Base-by-base conservation (phyloP, 2,888 invertebrate species). In the Noctua pronuba region DNA sequence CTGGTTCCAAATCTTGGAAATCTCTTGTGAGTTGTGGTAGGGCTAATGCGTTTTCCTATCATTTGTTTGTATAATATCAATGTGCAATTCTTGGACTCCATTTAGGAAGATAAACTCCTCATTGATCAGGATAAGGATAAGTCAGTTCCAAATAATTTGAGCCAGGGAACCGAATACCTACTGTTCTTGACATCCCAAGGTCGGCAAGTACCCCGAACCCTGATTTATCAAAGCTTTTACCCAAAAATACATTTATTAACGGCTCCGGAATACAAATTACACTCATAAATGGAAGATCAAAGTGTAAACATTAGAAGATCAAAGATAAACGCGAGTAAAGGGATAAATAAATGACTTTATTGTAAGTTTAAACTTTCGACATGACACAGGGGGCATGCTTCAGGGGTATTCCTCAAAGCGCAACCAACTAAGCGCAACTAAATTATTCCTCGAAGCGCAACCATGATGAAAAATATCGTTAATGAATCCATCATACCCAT, bases 191-290 rank as follows among this genome's bases (percentile, higher is more conserved):
- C 62, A 49, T 77, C 62, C 52, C 82, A 88, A 88, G 88, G 88
- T 75, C 79, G 88, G 79, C 76, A 87, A 82, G 85, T 86, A 88
- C 88, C 83, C 86, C 78, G 86, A 85, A 80, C 82, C 72, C 71
- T 62, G 70, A 66, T 55, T 73, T 75, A 55, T 78, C 88, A 88
- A 88, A 84, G 84, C 74, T 80, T 77, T 74, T 8, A 11, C 66
- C 62, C 75, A 68, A 80, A 88, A 86, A 88, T 84, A 85, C 66
- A 70, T 82, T 86, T 78, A 82, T 75, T 80, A 70, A 74, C 78
- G 60, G 64, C 81, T 64, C 76, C 66, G 44, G 62, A 77, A 76
- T 73, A 81, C 82, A 77, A 86, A 85, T 80, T 77, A 77, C 66
- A 74, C 79, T 77, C 75, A 68, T 68, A 75, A 80, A 82, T 80